Evolutionary conservation across 1,140 invertebrate genomes (phyloP).

Genomic region (Orchestia grillus): DNA sequence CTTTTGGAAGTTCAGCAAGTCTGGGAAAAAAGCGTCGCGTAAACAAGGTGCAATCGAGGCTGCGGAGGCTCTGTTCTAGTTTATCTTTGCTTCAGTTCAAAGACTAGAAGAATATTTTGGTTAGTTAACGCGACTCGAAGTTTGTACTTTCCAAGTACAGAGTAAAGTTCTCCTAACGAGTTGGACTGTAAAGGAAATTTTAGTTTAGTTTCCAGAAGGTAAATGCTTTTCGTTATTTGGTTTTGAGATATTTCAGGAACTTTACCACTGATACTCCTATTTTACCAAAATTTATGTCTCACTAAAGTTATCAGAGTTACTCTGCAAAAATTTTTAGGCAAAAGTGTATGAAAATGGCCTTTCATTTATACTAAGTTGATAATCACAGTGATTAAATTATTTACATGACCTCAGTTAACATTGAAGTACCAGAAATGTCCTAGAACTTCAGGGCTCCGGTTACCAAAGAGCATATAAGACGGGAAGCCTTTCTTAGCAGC

Average conservation of each 20-base stretch:
- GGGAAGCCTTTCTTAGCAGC: too few relatives aligned
- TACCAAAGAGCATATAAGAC: too few relatives aligned
- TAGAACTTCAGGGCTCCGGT: too few relatives aligned
- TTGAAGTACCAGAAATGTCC: too few relatives aligned
- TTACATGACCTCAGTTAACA: too few relatives aligned
- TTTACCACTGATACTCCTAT: not conserved
- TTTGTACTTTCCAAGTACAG: not conserved
- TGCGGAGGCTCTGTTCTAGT: not conserved
- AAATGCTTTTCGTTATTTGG: not conserved
- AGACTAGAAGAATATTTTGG: not conserved
- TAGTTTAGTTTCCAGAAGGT: not conserved
- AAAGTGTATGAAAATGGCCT: too few relatives aligned
- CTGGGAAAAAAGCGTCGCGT: not conserved
- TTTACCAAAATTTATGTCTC: too few relatives aligned
- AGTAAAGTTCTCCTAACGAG: not conserved
- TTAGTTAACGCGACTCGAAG: not conserved
- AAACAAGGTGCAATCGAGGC: not conserved
- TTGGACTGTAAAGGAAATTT: not conserved
- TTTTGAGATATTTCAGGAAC: not conserved
- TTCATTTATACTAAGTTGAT: too few relatives aligned
- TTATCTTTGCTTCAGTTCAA: not conserved
- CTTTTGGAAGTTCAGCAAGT: not conserved
- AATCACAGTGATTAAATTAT: too few relatives aligned
- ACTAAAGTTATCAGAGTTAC: too few relatives aligned
- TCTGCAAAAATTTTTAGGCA: too few relatives aligned